Base-by-base conservation (phyloP, 1,140 invertebrate genomes). In the Pseudobourletiella spinata region DNA sequence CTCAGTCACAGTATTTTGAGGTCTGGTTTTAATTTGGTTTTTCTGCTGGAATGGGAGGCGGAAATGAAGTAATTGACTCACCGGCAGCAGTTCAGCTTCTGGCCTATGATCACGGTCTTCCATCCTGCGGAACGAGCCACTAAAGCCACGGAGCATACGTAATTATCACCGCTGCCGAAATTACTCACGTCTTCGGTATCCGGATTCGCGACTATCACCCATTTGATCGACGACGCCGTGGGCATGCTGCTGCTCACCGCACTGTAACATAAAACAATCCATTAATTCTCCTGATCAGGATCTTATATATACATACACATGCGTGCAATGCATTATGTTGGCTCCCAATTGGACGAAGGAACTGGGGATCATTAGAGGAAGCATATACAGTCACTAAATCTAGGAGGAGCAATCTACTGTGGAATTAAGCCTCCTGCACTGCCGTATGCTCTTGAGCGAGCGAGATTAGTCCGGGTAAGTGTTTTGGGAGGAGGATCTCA, bases 71-170 rank as follows among this genome's bases (percentile, higher is more conserved):
- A n/a, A 39, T 39, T 39, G 8, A 60, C 62, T 55, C 61, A 70
- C 68, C 57, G 58, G 48, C 68, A 70, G 44, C 68, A 70, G 20
- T 35, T 30, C 15, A 67, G 52, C 29, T 64, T 67, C 26, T 61
- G 48, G 18, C 68, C 63, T 48, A 70, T 70, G 32, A 70, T 67
- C n/a, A 70, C 64, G 1, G 61, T 61, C 52, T 67, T 70, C 68
- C 68, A 70, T 24, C 64, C 64, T 3, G 60, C 62, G 14, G 59
- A 63, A 57, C 54, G 18, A 20, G 64, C 59, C 3, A 70, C 63
- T 15, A 35, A 18, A 6, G 68, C 62, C 15, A 63, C 56, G 2
- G 68, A 64, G 32, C 68, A 70, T n/a, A 65, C 63, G 51, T 66
- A 70, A 26, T 70, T 57, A 3, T n/a, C 30, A 32, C 65, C 68